Base-by-base conservation (phyloP, 1,140 invertebrate genomes). In the Trichonephila inaurata region DNA sequence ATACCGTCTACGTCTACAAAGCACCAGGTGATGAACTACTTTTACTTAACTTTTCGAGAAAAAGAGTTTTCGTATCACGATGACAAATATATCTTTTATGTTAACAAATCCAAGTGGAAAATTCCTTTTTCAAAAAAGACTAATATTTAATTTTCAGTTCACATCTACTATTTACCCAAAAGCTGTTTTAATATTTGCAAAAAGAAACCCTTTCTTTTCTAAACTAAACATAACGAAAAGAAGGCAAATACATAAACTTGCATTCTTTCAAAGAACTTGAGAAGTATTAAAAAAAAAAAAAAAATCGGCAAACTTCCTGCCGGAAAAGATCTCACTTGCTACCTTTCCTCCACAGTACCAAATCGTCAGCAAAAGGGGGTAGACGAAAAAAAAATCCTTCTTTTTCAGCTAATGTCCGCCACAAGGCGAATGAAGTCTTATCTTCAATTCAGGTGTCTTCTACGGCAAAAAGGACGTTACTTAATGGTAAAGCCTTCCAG, bases 361-460 rank as follows among this genome's bases (percentile, higher is more conserved):
- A 77, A 19, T 33, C 28, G 14, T 77, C 72, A 33, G 18, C 72
- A 33, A 19, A 77, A 40, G 72, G 16, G 62, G 4, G 12, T 77
- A 77, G 33, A 77, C 72, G 14, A 77, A 66, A 28, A n/a, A n/a
- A 33, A 28, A 85, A 58, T 21, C n/a, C 21, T n/a, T 51, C 44
- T 24, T 85, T n/a, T 28, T 33, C 83, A 60, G 60, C 83, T 85
- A 61, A 85, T 85, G 51, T 33, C 51, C 83, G 83, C 83, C n/a
- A 51, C 83, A 60, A 61, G 33, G n/a, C 83, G n/a, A 12, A 19
- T 77, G 72, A 40, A 33, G 72, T 85, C 51, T 85, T 85, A 58
- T 51, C 44, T 58, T n/a, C 58, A 85, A 28, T 85, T 85, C 83
- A 85, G 83, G 83, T 85, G 83, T 85, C 83, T 24, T 51, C 83